Evolutionary conservation across 1,140 invertebrate genomes (phyloP).

Genomic region (Drosophila guanche): DNA sequence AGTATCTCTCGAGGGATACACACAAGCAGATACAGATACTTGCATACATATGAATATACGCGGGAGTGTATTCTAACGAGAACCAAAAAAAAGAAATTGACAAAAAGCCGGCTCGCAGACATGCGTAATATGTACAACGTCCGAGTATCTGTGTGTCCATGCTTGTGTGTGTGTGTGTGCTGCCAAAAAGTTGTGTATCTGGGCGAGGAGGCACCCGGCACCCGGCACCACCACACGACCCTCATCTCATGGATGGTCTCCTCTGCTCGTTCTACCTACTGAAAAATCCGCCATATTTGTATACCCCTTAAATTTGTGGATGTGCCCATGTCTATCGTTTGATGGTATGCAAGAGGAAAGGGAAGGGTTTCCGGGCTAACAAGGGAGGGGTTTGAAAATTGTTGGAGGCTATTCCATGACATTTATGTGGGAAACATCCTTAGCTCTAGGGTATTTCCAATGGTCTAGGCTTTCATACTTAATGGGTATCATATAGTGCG

Average conservation of each 20-base stretch:
- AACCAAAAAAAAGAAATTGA: conserved; percentile 12
- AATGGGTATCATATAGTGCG: too few relatives aligned
- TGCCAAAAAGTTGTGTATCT: conserved; percentile 47
- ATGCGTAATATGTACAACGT: conserved; percentile 53
- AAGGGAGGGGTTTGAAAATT: too few relatives aligned
- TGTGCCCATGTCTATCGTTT: too few relatives aligned
- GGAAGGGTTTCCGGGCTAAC: too few relatives aligned
- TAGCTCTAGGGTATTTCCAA: too few relatives aligned
- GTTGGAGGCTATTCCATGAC: too few relatives aligned
- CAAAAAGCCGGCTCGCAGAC: conserved; percentile 73
- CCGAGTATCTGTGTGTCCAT: conserved; percentile 6
- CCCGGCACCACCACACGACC: not conserved
- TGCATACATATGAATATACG: conserved; percentile 30
- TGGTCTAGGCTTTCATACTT: too few relatives aligned
- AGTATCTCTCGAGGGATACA: too few relatives aligned
- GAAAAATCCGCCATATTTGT: conserved; percentile 51
- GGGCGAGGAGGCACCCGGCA: not conserved
- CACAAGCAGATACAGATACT: conserved; percentile 29
- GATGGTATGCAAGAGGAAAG: too few relatives aligned
- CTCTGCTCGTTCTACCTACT: not conserved
- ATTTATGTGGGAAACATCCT: too few relatives aligned
- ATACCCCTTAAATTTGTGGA: too few relatives aligned
- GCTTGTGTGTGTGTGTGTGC: conserved; percentile 8
- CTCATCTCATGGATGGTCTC: too few relatives aligned
- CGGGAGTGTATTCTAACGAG: conserved; percentile 50